Percentiles rank a stretch among this genome's conserved stretches.
Evolutionary conservation across 2,113 vertebrate species (phyloP).

Genomic region (Microtus oregoni): DNA sequence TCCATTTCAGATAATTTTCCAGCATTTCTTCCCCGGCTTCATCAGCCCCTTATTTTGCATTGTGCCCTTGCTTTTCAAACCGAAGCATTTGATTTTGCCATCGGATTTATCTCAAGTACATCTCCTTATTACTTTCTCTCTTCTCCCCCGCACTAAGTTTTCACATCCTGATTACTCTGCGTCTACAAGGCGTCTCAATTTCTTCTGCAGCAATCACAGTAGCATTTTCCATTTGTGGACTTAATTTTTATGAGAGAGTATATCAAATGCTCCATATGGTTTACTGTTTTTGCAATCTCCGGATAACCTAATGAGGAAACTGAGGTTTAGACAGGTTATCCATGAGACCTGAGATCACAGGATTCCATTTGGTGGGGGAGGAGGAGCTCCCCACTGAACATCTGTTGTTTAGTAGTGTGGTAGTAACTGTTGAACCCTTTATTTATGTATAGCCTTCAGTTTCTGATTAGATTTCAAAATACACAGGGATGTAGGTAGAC

Average conservation of each 20-base stretch:
- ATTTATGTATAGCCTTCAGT: neutral
- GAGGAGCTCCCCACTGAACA: neutral
- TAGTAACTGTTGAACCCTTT: neutral
- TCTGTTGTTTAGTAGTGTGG: neutral
- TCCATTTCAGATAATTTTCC: conserved; percentile 49
- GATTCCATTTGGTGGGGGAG: neutral
- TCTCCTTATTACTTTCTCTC: neutral
- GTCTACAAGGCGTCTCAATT: neutral
- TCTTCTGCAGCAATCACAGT: conserved; percentile 9
- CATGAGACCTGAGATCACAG: neutral
- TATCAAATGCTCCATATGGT: neutral
- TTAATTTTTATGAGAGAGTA: neutral
- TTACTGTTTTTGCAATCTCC: conserved; percentile 18
- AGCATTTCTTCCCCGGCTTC: conserved; percentile 36
- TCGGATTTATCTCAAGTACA: neutral
- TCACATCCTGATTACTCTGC: conserved; percentile 24
- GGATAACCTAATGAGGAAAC: conserved; percentile 31
- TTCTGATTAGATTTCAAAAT: conserved; percentile 22
- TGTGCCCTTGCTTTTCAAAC: conserved; percentile 51
- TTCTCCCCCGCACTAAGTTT: neutral
- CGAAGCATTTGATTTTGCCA: conserved; percentile 42
- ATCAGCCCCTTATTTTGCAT: conserved; percentile 43
- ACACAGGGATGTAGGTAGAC: neutral
- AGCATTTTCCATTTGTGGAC: neutral
- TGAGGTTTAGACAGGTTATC: neutral